Evolutionary conservation across 2,113 vertebrate species (phyloP), one percentile per base, ranked within the genome.

Genomic region (Tragulus kanchil): DNA sequence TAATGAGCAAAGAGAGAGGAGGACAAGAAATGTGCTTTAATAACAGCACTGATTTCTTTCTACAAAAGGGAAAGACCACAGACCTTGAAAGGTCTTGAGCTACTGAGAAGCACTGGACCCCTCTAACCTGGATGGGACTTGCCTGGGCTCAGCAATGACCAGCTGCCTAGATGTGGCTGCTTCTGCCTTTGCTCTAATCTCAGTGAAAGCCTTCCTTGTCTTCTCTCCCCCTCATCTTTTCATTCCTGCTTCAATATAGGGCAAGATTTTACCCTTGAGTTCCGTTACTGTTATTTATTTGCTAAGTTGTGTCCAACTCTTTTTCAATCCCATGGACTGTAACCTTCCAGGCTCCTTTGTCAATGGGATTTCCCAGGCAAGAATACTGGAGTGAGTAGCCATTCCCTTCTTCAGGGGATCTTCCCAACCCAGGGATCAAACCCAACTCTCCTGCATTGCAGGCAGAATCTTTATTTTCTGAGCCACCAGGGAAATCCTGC

Each of bases 21-120:
- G 58, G 21, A 16, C 8, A 42, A 75, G 50, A 52, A 50, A n/a
- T 26, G 5, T 9, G 45, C 28, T n/a, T 25, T 71, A n/a, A 23
- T 50, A 17, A 45, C 42, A 5, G 42, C 6, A 25, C 0, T n/a
- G 62, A 4, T 31, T 61, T 45, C 62, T 36, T 54, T 56, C 23
- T 23, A 50, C 8, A 7, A 17, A 5, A 7, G 0, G 4, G 21
- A 58, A 31, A 86, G 58, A 7, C 10, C 1, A 2, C 6, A 10
- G 1, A 6, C 9, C 21, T 5, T 56, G 77, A 14, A 31, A 11
- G 69, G 16, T 42, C 86, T 23, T 54, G 31, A 48, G 52, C 9
- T 25, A 19, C 36, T 9, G 12, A 25, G 25, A 11, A 26, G n/a
- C 59, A 8, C 1, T 3, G 11, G 15, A 1, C 5, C 50, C 13